phyloP scores from a whole-genome alignment of 2,888 invertebrate species.

The Eudasyphora cyanicolor region DNA sequence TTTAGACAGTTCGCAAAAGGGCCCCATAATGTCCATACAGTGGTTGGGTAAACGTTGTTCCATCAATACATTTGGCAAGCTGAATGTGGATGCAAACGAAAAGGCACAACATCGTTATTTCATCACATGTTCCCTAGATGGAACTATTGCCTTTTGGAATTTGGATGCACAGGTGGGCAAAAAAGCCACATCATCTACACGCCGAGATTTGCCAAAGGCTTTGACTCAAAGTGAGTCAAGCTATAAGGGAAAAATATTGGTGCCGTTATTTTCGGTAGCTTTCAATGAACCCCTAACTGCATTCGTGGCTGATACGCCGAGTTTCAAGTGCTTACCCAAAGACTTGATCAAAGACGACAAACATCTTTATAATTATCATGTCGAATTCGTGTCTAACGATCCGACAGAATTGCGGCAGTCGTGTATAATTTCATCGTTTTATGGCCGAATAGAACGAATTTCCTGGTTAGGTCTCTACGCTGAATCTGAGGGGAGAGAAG shows the following conservation, averaged over 20 bases:
- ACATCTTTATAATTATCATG: constrained; percentile 70
- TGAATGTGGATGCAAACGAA: constrained; percentile 78
- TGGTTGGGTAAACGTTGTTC: constrained; percentile 85
- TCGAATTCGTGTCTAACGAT: constrained; percentile 64
- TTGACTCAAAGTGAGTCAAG: constrained; percentile 83
- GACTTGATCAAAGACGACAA: constrained; percentile 60
- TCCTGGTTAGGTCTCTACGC: constrained; percentile 87
- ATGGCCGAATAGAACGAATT: constrained; percentile 73
- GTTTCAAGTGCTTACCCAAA: constrained; percentile 66
- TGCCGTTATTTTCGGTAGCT: constrained; percentile 83
- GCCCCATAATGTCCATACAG: constrained; percentile 83
- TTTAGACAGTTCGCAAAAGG: constrained; percentile 83
- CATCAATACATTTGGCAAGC: constrained; percentile 83
- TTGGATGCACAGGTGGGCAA: constrained; percentile 79
- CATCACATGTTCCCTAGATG: constrained; percentile 85
- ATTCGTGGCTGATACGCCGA: constrained; percentile 73
- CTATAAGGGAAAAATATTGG: constrained; percentile 83
- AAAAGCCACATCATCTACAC: constrained; percentile 49
- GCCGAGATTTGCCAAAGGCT: constrained; percentile 81
- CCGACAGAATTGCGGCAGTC: constrained; percentile 70
- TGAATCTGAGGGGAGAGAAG: constrained; percentile 83
- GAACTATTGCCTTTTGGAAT: constrained; percentile 87
- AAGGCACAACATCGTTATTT: constrained; percentile 83
- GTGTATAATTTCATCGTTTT: constrained; percentile 73
- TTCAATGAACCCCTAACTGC: constrained; percentile 80